Evolutionary conservation across 2,888 invertebrate species (phyloP), one percentile per base, ranked within the genome.

Genomic region (Pedicia rivosa): DNA sequence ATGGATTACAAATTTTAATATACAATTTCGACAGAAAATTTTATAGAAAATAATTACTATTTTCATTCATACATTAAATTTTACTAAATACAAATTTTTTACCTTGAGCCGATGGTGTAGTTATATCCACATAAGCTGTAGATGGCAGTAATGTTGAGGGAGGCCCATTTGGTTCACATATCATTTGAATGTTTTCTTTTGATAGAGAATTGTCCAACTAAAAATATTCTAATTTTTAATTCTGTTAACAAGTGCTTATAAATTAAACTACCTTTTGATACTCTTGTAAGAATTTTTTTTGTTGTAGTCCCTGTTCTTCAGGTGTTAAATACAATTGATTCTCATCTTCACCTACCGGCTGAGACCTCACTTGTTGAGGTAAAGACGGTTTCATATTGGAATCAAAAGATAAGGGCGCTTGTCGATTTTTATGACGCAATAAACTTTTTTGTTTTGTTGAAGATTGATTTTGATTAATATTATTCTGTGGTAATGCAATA

Each of bases 321-420:
- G 26, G 25, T 26, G 26, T 35, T 16, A 35, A 35, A 35, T 25
- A 35, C 14, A 35, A 26, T 9, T 25, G 25, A 35, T 25, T 47
- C 17, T 56, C 60, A 44, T 63, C 62, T 40, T 62, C 62, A 2
- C 62, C 62, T 39, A 61, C 48, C 3, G 62, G 62, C 44, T 66
- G 67, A 13, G 66, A 64, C 30, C 69, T 62, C 26, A 64, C 58
- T 45, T 55, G 47, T 35, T 50, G 46, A 36, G 44, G 50, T 34
- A 48, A 45, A 14, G 52, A 48, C 17, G 49, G 45, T 35, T 50
- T 46, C 25, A 51, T 40, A 45, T 53, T 56, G 16, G 54, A 42
- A 40, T 56, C 59, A 36, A 54, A 54, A 13, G 52, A 51, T 36
- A 52, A 50, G 28, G 55, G 53, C 13, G 54, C 48, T 37, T 54